Conservation (phyloP, 2,888 invertebrate species). For the Hyles lineata region DNA sequence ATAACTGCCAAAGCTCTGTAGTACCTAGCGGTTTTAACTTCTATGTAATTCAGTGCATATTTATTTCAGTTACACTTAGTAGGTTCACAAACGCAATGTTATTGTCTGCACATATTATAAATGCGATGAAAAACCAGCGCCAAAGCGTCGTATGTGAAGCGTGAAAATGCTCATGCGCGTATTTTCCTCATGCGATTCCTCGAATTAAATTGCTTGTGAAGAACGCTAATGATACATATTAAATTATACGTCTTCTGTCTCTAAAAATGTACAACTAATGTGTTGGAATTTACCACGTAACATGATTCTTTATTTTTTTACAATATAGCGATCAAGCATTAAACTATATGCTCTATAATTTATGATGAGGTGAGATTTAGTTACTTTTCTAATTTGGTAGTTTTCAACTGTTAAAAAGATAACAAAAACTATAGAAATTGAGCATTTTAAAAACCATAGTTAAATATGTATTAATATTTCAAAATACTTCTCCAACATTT, state of each 20-base stretch:
- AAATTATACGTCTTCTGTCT: background rate
- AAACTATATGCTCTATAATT: too few relatives aligned
- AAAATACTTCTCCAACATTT: too few relatives aligned
- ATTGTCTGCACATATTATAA: background rate
- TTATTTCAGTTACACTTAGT: background rate
- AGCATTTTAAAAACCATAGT: too few relatives aligned
- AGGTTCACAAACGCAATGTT: background rate
- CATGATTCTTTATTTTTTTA: background rate
- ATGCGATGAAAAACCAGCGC: background rate
- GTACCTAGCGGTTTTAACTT: too few relatives aligned
- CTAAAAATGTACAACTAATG: background rate
- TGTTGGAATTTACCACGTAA: background rate
- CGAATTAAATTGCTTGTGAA: constrained; percentile 7
- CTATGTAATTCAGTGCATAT: too few relatives aligned
- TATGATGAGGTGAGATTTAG: too few relatives aligned
- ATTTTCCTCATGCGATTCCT: constrained; percentile 10
- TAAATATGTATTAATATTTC: too few relatives aligned
- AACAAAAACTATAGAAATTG: too few relatives aligned
- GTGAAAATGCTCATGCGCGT: constrained; percentile 5
- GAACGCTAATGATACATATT: constrained; percentile 2
- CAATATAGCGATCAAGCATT: too few relatives aligned
- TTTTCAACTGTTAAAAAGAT: too few relatives aligned
- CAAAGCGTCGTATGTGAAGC: constrained; percentile 1
- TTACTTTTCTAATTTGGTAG: too few relatives aligned
- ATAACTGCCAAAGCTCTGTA: too few relatives aligned